A percentile compares a stretch with the other conserved stretches of the same genome.
Evolutionary conservation across 2,888 invertebrate species (phyloP).

Genomic region (Rhingia rostrata): DNA sequence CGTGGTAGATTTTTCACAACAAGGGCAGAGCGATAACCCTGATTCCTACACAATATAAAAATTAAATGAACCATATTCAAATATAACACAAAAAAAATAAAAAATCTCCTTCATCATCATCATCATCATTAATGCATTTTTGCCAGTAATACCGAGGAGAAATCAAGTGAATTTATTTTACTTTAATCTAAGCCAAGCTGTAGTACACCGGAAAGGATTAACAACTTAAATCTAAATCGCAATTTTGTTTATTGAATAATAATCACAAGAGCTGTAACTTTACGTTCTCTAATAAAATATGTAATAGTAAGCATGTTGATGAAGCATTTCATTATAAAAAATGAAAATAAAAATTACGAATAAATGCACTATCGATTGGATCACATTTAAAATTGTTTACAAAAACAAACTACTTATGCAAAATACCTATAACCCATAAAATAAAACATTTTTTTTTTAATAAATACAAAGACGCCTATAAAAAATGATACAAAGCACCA

Average conservation of each 20-base stretch:
- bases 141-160: conserved; percentile 51
- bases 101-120: neutral
- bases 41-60: too few species aligned
- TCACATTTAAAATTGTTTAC: conserved; percentile 15
- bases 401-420: conserved; percentile 40
- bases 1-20: too few species aligned
- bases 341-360: neutral
- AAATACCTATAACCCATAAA: conserved; percentile 13
- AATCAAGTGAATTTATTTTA: conserved; percentile 12
- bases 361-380: conserved; percentile 67
- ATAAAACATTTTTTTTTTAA: neutral
- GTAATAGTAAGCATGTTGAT: conserved; percentile 68
- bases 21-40: too few species aligned
- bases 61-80: neutral
- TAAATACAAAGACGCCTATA: conserved; percentile 14
- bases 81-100: neutral
- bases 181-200: conserved; percentile 49
- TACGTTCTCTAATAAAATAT: conserved; percentile 49
- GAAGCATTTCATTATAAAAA: conserved; percentile 16
- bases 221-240: conserved; percentile 69
- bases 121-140: conserved; percentile 62
- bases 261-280: conserved; percentile 56
- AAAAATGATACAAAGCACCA: conserved; percentile 3
- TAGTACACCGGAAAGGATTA: conserved; percentile 78
- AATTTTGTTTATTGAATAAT: conserved; percentile 17